A percentile compares a stretch with the other conserved stretches of the same genome.
Conservation (phyloP, 2,888 invertebrate species). For the Latrodectus elegans region DNA sequence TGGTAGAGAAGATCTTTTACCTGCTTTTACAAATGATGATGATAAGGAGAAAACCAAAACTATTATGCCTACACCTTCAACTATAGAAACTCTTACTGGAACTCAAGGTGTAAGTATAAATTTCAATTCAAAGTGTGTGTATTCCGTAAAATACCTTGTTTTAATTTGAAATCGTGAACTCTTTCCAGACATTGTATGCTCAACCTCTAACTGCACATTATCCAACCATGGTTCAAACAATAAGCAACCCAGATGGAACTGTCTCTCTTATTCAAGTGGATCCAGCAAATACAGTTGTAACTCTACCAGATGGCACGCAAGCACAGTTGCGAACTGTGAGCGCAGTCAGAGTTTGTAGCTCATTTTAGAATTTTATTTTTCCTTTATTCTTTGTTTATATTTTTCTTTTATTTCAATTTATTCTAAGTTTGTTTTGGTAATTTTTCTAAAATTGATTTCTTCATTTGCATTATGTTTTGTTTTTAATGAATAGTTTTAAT, state of each 20-base stretch:
- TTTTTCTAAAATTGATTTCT: too few relatives aligned
- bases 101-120: conserved; percentile 69
- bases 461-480: too few relatives aligned
- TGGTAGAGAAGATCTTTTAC: conserved; percentile 94
- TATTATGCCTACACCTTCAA: conserved; percentile 47
- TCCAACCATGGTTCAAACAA: conserved; percentile 93
- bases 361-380: neutral
- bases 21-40: conserved; percentile 92
- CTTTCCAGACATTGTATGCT: conserved; percentile 69
- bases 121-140: neutral
- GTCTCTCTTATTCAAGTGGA: conserved; percentile 97
- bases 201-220: conserved; percentile 75
- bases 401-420: too few relatives aligned
- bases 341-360: conserved; percentile 76
- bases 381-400: too few relatives aligned
- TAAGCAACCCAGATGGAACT: conserved; percentile 96
- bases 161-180: neutral
- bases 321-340: conserved; percentile 91
- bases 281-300: conserved; percentile 94
- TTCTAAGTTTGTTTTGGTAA: too few relatives aligned
- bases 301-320: conserved; percentile 94
- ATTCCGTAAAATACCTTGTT: neutral
- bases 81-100: conserved; percentile 62
- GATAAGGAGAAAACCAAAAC: conserved; percentile 71
- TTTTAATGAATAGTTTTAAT: too few relatives aligned